Conservation (phyloP, 2,888 invertebrate species). For the Apodemia duryi region DNA sequence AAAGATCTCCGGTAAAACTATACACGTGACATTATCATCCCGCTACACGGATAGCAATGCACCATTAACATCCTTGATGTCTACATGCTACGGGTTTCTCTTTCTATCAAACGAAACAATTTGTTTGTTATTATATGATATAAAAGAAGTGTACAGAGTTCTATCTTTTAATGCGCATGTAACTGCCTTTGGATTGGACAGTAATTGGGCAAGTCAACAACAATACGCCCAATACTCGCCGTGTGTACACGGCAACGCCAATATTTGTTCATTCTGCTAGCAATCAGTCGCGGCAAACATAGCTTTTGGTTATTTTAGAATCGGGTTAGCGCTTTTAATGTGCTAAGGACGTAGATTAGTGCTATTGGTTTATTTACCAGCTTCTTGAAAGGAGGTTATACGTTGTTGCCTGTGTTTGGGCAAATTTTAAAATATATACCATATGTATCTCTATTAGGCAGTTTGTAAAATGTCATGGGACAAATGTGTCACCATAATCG, state of each 20-base stretch:
- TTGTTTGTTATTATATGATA: too few species aligned
- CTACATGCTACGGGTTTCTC: too few species aligned
- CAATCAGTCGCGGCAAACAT: constrained; percentile 8
- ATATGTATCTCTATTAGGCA: too few species aligned
- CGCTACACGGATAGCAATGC: too few species aligned
- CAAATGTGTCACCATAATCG: too few species aligned
- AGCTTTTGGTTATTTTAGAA: not conserved
- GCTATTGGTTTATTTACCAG: not conserved
- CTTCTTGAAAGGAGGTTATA: not conserved
- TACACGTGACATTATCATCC: too few species aligned
- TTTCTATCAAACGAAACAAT: too few species aligned
- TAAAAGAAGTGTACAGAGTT: too few species aligned
- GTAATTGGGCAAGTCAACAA: constrained; percentile 6
- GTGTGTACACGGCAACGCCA: not conserved
- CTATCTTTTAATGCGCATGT: constrained; percentile 24
- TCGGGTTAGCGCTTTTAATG: not conserved
- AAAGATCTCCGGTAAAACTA: too few species aligned
- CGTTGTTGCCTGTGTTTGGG: not conserved
- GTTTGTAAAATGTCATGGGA: too few species aligned
- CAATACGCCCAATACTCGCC: not conserved
- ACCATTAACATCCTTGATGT: too few species aligned
- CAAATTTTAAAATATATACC: too few species aligned
- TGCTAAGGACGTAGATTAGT: not conserved
- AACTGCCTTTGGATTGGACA: not conserved
- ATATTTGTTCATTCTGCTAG: constrained; percentile 10